A percentile compares a stretch with the other conserved stretches of the same genome.
Evolutionary conservation across 2,797 vertebrate species (phyloP).

Genomic region (Xenentodon cancila): DNA sequence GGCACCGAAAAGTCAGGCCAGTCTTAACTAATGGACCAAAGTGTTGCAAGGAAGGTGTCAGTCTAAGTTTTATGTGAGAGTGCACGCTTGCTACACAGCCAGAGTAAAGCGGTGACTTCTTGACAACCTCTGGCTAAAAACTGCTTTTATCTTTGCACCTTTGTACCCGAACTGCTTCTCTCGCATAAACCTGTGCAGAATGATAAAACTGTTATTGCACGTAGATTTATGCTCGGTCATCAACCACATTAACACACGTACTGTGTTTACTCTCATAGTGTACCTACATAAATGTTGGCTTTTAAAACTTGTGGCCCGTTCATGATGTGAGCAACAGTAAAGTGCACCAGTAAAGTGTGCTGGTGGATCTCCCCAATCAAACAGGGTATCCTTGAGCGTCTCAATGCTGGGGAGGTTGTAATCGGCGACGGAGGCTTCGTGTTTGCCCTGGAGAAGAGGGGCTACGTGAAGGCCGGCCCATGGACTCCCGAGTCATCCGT

Average conservation of each 20-base stretch:
- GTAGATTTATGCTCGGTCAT: not conserved
- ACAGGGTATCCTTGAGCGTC: constrained; percentile 58
- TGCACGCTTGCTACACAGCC: constrained; percentile 16
- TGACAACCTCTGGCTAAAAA: constrained; percentile 6
- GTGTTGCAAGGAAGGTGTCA: not conserved
- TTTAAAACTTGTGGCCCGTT: not conserved
- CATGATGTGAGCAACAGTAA: no score
- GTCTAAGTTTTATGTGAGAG: not conserved
- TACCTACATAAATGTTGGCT: not conserved
- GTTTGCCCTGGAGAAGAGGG: constrained; percentile 94
- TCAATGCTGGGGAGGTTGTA: constrained; percentile 89
- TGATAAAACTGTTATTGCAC: not conserved
- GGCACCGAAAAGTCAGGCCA: no score
- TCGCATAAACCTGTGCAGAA: constrained; percentile 1
- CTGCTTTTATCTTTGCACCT: constrained; percentile 48
- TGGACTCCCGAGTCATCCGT: no score
- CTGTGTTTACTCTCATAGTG: not conserved
- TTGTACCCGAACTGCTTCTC: constrained; percentile 24
- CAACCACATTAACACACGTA: not conserved
- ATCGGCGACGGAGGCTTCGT: constrained; percentile 97
- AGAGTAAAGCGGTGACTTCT: constrained; percentile 17
- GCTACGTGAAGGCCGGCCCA: constrained; percentile 92
- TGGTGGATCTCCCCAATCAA: not conserved
- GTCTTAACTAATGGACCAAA: not conserved
- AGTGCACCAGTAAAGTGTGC: no score